phyloP scores from a whole-genome alignment of 2,888 invertebrate genomes.

The Apantesis nais region DNA sequence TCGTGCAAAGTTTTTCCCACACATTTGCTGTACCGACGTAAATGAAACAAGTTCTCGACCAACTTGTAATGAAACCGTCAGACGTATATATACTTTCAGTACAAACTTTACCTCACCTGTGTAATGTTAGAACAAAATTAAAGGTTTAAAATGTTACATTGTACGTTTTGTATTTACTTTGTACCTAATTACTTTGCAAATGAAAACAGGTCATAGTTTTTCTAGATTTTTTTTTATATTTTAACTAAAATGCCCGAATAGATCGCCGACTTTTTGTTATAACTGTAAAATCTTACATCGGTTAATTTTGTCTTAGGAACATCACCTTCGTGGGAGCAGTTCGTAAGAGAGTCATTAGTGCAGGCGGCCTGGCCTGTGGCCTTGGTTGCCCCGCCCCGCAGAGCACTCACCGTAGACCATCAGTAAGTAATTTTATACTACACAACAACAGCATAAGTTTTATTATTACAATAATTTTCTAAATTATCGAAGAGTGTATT shows the following conservation, averaged over 20 bases:
- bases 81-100: slow-evolving; percentile 5
- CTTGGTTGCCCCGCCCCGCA: slow-evolving; percentile 77
- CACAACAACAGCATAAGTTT: not conserved
- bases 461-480: not conserved
- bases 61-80: slow-evolving; percentile 13
- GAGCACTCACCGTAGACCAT: slow-evolving; percentile 80
- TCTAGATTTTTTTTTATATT: not conserved
- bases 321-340: slow-evolving; percentile 86
- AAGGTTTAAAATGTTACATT: not conserved
- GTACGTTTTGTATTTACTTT: not conserved
- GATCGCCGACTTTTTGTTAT: too few species aligned
- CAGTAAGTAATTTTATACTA: slow-evolving; percentile 65
- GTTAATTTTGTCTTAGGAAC: slow-evolving; percentile 60
- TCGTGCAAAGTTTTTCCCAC: not conserved
- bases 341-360: slow-evolving; percentile 85
- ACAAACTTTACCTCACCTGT: slow-evolving; percentile 3
- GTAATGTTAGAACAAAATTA: not conserved
- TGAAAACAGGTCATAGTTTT: not conserved
- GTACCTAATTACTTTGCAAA: not conserved
- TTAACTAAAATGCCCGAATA: not conserved
- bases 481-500: not conserved
- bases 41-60: slow-evolving; percentile 13
- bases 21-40: slow-evolving; percentile 3
- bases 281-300: not conserved
- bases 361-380: slow-evolving; percentile 88